Percentiles rank a stretch among this genome's conserved stretches.
Conservation (phyloP, 2,888 invertebrate genomes). For the Zelleria hepariella region DNA sequence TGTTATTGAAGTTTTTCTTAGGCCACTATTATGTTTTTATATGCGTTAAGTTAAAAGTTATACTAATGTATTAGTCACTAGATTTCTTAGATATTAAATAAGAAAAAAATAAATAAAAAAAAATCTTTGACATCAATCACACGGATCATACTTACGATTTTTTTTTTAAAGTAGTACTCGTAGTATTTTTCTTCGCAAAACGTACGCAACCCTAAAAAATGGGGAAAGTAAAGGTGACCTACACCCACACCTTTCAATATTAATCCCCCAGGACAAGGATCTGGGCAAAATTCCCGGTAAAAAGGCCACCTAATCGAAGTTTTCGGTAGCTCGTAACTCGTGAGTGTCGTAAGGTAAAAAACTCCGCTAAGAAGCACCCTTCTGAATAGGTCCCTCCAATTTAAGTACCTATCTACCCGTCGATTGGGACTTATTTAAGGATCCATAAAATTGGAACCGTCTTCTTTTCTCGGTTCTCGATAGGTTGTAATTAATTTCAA, state of each 20-base stretch:
- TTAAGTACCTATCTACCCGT: not conserved
- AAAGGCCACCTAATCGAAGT: constrained; percentile 9
- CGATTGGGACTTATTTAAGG: not conserved
- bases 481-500: not conserved
- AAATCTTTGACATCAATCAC: no score
- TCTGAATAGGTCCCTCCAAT: not conserved
- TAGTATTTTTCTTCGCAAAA: not conserved
- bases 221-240: not conserved
- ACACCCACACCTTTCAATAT: not conserved
- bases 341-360: constrained; percentile 3
- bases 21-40: no score
- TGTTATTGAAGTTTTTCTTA: no score
- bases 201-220: not conserved
- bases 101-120: no score
- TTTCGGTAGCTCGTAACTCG: constrained; percentile 8
- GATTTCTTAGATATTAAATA: no score
- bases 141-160: no score
- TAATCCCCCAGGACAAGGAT: constrained; percentile 5
- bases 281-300: constrained; percentile 6
- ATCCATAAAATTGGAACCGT: not conserved
- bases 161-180: no score
- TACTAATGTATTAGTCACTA: no score
- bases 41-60: no score
- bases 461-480: not conserved
- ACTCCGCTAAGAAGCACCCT: not conserved